Evolutionary conservation across 1,140 invertebrate genomes (phyloP).

Genomic region (Listronotus oregonensis): DNA sequence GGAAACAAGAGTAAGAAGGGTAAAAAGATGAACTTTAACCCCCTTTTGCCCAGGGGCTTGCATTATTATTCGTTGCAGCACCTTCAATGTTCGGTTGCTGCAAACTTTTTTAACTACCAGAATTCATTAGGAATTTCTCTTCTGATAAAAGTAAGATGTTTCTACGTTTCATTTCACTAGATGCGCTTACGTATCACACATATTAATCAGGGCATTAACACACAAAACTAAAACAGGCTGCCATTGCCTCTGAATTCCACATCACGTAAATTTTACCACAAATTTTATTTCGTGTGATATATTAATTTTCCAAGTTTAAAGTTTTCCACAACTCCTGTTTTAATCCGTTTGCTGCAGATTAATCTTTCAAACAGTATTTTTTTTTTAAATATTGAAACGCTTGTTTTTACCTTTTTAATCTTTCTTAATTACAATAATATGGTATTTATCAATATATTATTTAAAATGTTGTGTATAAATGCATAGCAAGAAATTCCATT

Average conservation of each 20-base stretch:
- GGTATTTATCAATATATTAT: too few species aligned
- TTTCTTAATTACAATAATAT: too few species aligned
- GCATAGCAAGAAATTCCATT: too few species aligned
- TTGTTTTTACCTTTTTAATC: too few species aligned
- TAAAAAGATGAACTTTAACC: conserved; percentile 51
- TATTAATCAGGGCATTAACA: conserved; percentile 49
- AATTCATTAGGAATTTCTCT: conserved; percentile 56
- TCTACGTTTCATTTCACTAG: conserved; percentile 56
- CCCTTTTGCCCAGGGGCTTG: conserved; percentile 39
- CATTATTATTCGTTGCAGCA: conserved; percentile 55
- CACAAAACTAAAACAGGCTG: conserved; percentile 33
- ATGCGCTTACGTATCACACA: conserved; percentile 50
- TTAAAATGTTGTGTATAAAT: too few species aligned
- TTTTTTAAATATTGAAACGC: too few species aligned
- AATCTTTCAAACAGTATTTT: too few species aligned
- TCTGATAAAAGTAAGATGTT: conserved; percentile 56
- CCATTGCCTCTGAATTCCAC: conserved; percentile 11
- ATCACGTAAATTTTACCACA: conserved; percentile 22
- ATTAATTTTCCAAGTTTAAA: not conserved
- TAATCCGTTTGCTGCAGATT: too few species aligned
- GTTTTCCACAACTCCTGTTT: not conserved
- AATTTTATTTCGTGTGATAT: conserved; percentile 1
- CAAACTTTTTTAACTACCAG: conserved; percentile 57
- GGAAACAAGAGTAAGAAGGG: conserved; percentile 26
- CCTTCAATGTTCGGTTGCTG: conserved; percentile 47